Evolutionary conservation across 2,888 invertebrate genomes (phyloP), one percentile per base, ranked within the genome.

Genomic region (Druceiella hillmani): DNA sequence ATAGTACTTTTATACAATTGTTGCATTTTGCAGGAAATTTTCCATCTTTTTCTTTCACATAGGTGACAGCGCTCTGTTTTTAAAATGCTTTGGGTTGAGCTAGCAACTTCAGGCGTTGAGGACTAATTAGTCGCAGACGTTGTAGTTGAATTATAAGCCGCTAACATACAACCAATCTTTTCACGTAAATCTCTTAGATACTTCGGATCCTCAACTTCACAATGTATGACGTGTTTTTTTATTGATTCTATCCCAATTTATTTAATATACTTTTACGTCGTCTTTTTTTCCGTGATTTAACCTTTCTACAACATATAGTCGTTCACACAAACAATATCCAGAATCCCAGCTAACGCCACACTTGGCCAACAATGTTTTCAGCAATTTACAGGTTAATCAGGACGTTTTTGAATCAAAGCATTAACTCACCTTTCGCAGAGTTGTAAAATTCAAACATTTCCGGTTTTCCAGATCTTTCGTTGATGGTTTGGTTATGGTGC

Each of bases 401-500:
- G 6, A 20, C 22, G 9, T n/a, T 20, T 20, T n/a, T 20, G 22
- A 9, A 7, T 9, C 22, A 20, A 20, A 20, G 22, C 6, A 20
- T 20, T 9, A 7, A 20, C 22, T 20, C 22, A n/a, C n/a, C n/a
- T n/a, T n/a, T n/a, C n/a, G n/a, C n/a, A n/a, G n/a, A n/a, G n/a
- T n/a, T n/a, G 6, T 7, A 20, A 20, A 20, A 20, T 7, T 20
- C 22, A 7, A 20, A 7, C n/a, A 20, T 20, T 20, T 20, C 22
- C 6, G 22, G 22, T 9, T 20, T 20, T 20, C 22, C 22, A 7
- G 22, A 20, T 9, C 6, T 20, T 20, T 20, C 22, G 9, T 20
- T 20, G 22, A 20, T 20, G 22, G 22, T 20, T 20, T 20, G 22
- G 22, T 20, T 20, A 20, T n/a, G n/a, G n/a, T n/a, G n/a, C n/a